These are phyloP conservation scores for Cosmopolites sordidus DNA, from an alignment of 2,888 invertebrate species.

Conservation along the genomic window DNA sequence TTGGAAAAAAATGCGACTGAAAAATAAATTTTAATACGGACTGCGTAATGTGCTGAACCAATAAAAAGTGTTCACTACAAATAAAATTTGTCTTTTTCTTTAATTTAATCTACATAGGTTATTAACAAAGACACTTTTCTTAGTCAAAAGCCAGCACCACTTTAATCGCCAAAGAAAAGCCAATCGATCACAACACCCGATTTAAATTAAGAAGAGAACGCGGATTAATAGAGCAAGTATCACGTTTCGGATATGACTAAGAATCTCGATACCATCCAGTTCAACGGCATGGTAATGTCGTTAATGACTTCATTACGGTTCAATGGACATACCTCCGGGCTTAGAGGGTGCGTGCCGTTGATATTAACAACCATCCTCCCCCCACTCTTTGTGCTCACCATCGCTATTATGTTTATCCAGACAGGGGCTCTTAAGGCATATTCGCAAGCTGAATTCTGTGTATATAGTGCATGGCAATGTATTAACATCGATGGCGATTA, in stretches of 20 bases:
- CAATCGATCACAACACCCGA: neutral
- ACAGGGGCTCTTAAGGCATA: neutral
- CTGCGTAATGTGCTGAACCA: no score
- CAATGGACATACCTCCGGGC: slow-evolving; percentile 27
- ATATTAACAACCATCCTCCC: slow-evolving; percentile 4
- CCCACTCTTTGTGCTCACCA: neutral
- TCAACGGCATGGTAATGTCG: slow-evolving; percentile 24
- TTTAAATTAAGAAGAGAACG: neutral
- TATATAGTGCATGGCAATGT: no score
- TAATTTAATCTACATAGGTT: no score
- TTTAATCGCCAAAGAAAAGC: no score
- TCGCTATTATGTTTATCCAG: neutral
- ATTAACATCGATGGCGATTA: no score
- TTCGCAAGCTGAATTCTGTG: neutral
- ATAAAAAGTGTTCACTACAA: no score
- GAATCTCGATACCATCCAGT: neutral
- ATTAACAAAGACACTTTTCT: no score
- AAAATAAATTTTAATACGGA: no score
- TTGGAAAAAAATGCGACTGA: no score
- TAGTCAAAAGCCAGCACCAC: no score
- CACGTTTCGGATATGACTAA: neutral
- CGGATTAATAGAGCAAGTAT: neutral
- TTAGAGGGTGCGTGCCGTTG: slow-evolving; percentile 18
- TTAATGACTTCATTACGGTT: slow-evolving; percentile 33
- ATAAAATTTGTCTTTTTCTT: no score